Conservation (phyloP, 2,797 vertebrate species). For the Melanotaenia boesemani region DNA sequence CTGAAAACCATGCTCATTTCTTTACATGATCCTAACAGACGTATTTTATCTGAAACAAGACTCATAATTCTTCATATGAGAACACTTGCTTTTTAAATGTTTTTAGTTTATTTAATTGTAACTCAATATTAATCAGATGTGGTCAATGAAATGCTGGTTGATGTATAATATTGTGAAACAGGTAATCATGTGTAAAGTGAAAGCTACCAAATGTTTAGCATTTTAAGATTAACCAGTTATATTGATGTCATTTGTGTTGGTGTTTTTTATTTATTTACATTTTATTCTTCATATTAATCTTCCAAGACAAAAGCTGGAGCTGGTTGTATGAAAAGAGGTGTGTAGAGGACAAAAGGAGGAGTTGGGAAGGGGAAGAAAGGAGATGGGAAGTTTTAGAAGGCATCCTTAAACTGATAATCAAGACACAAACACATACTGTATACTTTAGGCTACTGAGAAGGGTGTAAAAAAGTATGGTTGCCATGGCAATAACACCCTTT, state of each 20-base stretch:
- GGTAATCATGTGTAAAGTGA: background rate
- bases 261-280: too few relatives aligned
- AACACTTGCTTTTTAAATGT: too few relatives aligned
- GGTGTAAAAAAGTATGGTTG: constrained; percentile 67
- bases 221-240: background rate
- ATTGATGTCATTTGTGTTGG: background rate
- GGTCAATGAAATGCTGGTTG: background rate
- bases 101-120: too few relatives aligned
- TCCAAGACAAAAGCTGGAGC: constrained; percentile 26
- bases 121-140: background rate
- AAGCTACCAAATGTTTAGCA: background rate
- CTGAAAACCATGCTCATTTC: background rate
- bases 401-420: constrained; percentile 37
- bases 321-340: background rate
- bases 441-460: constrained; percentile 17
- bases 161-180: background rate
- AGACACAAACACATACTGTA: constrained; percentile 35
- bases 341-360: background rate
- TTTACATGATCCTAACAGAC: too few relatives aligned
- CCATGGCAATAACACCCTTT: constrained; percentile 65
- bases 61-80: too few relatives aligned
- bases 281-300: background rate
- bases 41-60: too few relatives aligned
- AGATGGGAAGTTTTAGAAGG: constrained; percentile 14
- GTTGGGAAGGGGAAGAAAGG: background rate